A percentile compares a stretch with the other conserved stretches of the same genome.
phyloP scores from a whole-genome alignment of 2,113 vertebrate genomes.

The Mormyrus lacerda region DNA sequence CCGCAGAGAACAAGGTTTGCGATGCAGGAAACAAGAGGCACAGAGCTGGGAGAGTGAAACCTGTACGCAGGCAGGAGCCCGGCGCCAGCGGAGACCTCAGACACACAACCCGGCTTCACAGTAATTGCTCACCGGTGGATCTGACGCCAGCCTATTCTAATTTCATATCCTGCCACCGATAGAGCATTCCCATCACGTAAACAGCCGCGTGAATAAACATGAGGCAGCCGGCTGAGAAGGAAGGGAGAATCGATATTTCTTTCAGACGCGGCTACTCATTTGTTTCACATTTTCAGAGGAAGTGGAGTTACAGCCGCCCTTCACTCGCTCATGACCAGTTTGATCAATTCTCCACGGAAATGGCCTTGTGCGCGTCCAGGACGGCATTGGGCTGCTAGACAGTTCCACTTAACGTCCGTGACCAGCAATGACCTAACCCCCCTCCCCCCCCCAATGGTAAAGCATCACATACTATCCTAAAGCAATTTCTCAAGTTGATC shows the following conservation, averaged over 20 bases:
- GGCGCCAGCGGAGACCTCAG: not conserved
- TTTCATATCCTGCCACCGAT: not conserved
- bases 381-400: not conserved
- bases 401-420: not conserved
- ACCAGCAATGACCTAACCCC: not conserved
- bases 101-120: not conserved
- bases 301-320: not conserved
- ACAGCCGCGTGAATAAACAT: not conserved
- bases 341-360: not conserved
- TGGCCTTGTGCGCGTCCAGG: not conserved
- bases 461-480: not conserved
- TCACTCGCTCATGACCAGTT: not conserved
- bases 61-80: not conserved
- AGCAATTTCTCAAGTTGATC: not conserved
- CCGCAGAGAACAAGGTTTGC: not conserved
- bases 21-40: too few relatives aligned
- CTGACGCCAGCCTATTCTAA: not conserved
- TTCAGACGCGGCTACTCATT: not conserved
- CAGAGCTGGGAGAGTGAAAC: not conserved
- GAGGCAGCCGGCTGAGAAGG: not conserved
- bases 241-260: not conserved
- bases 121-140: not conserved
- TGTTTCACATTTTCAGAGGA: not conserved
- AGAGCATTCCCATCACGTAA: not conserved
- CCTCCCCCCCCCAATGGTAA: not conserved